Percentiles rank a stretch among this genome's conserved stretches.
These are phyloP conservation scores for Novumbra hubbsi DNA, from an alignment of 2,797 vertebrate genomes.

Conservation along the genomic window DNA sequence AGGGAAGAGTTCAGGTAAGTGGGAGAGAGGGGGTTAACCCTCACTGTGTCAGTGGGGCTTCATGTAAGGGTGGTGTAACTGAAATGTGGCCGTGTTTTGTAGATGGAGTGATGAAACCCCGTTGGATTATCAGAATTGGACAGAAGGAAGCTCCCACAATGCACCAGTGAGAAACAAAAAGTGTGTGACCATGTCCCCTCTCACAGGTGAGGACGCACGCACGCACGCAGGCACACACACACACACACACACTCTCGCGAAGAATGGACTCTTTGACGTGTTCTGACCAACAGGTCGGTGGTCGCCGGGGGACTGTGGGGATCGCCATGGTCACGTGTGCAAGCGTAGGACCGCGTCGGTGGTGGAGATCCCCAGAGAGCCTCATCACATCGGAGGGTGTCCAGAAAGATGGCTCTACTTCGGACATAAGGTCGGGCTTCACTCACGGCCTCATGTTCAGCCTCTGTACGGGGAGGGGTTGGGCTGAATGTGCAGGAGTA, in stretches of 20 bases:
- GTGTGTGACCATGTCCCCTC: constrained; percentile 85
- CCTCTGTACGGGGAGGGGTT: neutral
- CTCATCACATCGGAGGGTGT: constrained; percentile 79
- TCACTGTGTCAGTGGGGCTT: neutral
- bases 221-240: neutral
- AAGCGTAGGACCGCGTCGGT: constrained; percentile 80
- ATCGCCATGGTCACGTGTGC: constrained; percentile 81
- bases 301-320: constrained; percentile 75
- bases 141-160: constrained; percentile 43
- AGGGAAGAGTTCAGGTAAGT: constrained; percentile 76
- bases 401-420: constrained; percentile 92
- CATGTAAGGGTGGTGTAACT: neutral
- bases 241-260: neutral
- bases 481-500: neutral
- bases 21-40: neutral
- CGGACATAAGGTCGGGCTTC: constrained; percentile 82
- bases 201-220: constrained; percentile 73
- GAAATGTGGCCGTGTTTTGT: constrained; percentile 19
- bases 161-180: constrained; percentile 48
- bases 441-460: constrained; percentile 3
- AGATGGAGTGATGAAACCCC: constrained; percentile 87
- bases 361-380: constrained; percentile 75
- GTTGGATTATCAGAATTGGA: constrained; percentile 85
- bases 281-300: constrained; percentile 77
- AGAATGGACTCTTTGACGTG: constrained; percentile 2